A percentile compares a stretch with the other conserved stretches of the same genome.
These are phyloP conservation scores for Salarias fasciatus DNA, from an alignment of 2,797 vertebrate species.

Conservation along the genomic window DNA sequence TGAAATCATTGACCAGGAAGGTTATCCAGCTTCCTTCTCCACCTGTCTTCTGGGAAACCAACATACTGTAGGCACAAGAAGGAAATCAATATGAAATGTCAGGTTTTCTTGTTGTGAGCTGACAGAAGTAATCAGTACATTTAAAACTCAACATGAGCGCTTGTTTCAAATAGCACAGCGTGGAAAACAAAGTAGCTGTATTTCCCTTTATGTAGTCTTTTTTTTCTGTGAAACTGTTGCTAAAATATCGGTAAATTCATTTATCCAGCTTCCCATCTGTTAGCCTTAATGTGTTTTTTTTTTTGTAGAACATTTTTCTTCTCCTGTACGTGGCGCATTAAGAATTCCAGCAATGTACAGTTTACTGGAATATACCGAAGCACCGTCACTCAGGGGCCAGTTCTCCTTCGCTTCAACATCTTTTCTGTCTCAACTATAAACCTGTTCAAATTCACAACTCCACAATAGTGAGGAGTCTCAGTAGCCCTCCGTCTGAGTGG, in stretches of 20 bases:
- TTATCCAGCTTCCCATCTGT: too few species aligned
- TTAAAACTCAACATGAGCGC: background rate
- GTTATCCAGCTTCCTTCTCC: too few species aligned
- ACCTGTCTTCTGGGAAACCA: too few species aligned
- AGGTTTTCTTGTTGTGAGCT: too few species aligned
- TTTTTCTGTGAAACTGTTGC: background rate
- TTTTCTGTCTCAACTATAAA: conserved; percentile 52
- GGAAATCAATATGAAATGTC: too few species aligned
- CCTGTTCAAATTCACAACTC: conserved; percentile 40
- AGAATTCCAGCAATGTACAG: conserved; percentile 15
- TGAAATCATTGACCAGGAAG: too few species aligned
- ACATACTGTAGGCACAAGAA: too few species aligned
- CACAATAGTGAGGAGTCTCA: conserved; percentile 35
- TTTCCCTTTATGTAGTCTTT: background rate
- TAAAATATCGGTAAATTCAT: too few species aligned
- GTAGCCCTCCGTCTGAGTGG: conserved; percentile 38
- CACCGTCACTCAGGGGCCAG: conserved; percentile 13
- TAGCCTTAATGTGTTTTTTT: background rate
- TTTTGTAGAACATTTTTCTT: too few species aligned
- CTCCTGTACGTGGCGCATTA: conserved; percentile 12
- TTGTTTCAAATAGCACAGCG: background rate
- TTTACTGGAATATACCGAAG: conserved; percentile 11
- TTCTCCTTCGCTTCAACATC: conserved; percentile 33
- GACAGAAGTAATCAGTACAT: too few species aligned
- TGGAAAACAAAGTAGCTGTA: background rate